Conservation (phyloP, 2,113 vertebrate genomes). For the Aramus guarauna region DNA sequence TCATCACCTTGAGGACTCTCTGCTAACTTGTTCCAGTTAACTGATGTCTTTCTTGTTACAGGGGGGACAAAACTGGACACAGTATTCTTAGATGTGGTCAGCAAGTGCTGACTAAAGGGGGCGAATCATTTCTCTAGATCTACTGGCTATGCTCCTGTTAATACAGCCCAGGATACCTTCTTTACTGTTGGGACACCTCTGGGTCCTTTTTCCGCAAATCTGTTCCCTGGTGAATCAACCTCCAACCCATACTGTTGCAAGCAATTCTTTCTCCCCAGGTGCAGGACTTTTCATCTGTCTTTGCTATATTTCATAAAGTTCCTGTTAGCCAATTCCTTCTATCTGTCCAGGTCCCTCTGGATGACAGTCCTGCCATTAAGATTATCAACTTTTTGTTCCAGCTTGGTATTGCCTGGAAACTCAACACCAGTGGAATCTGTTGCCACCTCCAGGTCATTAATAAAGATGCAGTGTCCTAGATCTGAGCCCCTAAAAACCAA, state of each 20-base stretch:
- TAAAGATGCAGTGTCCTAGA: not conserved
- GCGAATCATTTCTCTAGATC: not conserved
- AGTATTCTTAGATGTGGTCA: not conserved
- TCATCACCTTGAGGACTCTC: not conserved
- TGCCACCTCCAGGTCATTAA: fast-evolving
- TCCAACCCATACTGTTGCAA: not conserved
- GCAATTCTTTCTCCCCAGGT: not conserved
- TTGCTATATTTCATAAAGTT: not conserved
- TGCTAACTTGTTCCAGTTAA: not conserved
- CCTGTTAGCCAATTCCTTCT: not conserved
- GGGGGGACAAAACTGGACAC: not conserved
- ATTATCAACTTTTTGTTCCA: not conserved
- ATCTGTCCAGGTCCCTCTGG: not conserved
- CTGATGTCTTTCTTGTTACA: not conserved
- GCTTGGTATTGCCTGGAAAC: not conserved
- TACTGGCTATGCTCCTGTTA: not conserved
- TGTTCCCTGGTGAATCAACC: not conserved
- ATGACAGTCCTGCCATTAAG: not conserved
- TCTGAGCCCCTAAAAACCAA: not conserved
- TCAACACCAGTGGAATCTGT: not conserved
- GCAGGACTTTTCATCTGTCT: not conserved
- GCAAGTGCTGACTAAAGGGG: not conserved
- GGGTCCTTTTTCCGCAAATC: not conserved
- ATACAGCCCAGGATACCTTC: not conserved
- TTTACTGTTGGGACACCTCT: not conserved